phyloP scores from a whole-genome alignment of 1,140 invertebrate genomes.

The Pomacea maculata region DNA sequence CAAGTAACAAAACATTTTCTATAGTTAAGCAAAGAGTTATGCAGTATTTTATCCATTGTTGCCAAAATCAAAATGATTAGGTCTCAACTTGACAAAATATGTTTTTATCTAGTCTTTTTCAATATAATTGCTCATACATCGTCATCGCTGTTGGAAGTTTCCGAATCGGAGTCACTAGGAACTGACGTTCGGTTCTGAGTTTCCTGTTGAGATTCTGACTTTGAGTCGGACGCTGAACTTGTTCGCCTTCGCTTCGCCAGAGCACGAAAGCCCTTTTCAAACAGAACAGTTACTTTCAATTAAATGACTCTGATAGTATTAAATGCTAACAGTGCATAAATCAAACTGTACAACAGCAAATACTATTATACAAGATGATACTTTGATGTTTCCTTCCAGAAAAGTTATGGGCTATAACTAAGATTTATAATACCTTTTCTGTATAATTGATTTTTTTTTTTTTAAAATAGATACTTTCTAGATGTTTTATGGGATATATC shows the following conservation, averaged over 20 bases:
- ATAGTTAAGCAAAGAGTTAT: conserved; percentile 4
- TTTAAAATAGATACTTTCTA: too few relatives aligned
- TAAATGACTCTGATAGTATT: background rate
- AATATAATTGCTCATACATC: conserved; percentile 63
- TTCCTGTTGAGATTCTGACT: conserved; percentile 26
- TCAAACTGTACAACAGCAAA: too few relatives aligned
- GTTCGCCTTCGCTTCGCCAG: conserved; percentile 87
- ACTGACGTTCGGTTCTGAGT: conserved; percentile 20
- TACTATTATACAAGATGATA: too few relatives aligned
- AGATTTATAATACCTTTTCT: too few relatives aligned
- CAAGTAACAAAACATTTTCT: too few relatives aligned
- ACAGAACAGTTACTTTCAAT: conserved; percentile 27
- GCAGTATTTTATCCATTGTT: background rate
- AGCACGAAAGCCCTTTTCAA: conserved; percentile 83
- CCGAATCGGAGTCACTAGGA: conserved; percentile 63
- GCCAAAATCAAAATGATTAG: background rate
- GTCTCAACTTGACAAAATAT: background rate
- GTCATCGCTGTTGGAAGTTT: conserved; percentile 79
- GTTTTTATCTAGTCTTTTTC: background rate
- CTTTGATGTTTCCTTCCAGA: too few relatives aligned
- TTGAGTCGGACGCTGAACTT: conserved; percentile 50
- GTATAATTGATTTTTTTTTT: too few relatives aligned
- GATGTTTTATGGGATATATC: too few relatives aligned
- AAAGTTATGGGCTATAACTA: too few relatives aligned
- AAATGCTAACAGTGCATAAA: background rate